These are phyloP conservation scores for Lepus europaeus DNA, from an alignment of 2,113 vertebrate species.

Conservation along the genomic window DNA sequence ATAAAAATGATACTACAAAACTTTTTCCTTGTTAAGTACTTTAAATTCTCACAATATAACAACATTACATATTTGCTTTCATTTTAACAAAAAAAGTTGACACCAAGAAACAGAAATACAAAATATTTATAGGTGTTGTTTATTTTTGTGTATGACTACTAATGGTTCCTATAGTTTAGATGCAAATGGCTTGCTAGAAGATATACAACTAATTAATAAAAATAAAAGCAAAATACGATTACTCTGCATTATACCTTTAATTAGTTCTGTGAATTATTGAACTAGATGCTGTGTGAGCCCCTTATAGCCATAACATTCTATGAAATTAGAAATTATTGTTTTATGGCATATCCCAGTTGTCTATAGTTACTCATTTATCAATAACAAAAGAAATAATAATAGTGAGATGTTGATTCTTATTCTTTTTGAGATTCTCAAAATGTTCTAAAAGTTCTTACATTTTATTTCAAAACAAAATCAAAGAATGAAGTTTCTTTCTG, in stretches of 20 bases:
- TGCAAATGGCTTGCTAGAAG: not conserved
- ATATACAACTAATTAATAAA: not conserved
- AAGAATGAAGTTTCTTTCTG: not conserved
- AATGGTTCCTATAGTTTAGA: not conserved
- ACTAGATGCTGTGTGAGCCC: not conserved
- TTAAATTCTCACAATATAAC: not conserved
- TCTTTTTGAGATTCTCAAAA: not conserved
- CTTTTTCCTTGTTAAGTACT: not conserved
- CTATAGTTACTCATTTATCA: not conserved
- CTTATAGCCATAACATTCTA: not conserved
- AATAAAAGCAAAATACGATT: not conserved
- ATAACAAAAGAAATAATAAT: not conserved
- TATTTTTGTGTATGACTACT: not conserved
- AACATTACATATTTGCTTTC: not conserved
- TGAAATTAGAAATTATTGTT: conserved; percentile 43
- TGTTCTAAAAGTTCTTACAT: not conserved
- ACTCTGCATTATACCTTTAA: not conserved
- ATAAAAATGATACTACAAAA: conserved; percentile 8
- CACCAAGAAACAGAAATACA: not conserved
- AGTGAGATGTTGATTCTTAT: not conserved
- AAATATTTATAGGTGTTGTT: not conserved
- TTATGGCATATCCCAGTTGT: not conserved
- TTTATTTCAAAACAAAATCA: not conserved
- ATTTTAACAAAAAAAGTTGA: not conserved
- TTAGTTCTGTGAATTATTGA: not conserved